Evolutionary conservation across 2,113 vertebrate species (phyloP), one percentile per base, ranked within the genome.

Genomic region (Donacobius atricapilla): DNA sequence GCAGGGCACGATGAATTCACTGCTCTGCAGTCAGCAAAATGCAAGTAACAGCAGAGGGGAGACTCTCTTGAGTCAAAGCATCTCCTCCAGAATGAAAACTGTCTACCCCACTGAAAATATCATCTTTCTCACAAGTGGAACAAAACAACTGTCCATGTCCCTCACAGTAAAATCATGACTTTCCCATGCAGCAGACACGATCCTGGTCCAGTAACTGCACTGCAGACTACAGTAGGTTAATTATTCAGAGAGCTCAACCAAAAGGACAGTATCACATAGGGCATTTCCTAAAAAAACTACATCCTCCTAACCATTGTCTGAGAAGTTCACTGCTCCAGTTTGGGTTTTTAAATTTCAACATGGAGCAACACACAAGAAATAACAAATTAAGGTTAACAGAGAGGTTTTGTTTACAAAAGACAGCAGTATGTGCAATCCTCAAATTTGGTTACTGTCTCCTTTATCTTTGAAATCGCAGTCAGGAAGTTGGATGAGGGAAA

Each of bases 1-100:
- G 70, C 12, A 20, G 28, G 13, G 39, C 58, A 68, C 0, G 0
- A 18, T 4, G 13, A 44, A 50, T 6, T 17, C 30, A 50, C 31
- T 1, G 25, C 60, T 68, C 56, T 31, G 45, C 2, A 3, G 45
- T 28, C 50, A 78, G 37, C 45, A 82, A 78, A 85, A 54, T 22
- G 70, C 45, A 37, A 50, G 16, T 20, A 53, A 50, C 15, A 73
- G 31, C 37, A 85, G 40, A 65, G 37, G 13, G 25, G 40, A 79
- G 25, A 45, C 23, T 0, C 1, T 40, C 56, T 79, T 13, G 17
- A 35, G 14, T 25, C 31, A 47, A 88, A 83, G 39, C 45, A 61
- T 8, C 54, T 61, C 25, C 4, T 9, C 37, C 27, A 35, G 35
- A 93, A 79, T 10, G 15, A 66, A 91, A 78, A 47, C 37, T 73